Percentiles rank a stretch among this genome's conserved stretches.
phyloP scores from a whole-genome alignment of 2,797 vertebrate species.

The Gymnoscopelus braueri region DNA sequence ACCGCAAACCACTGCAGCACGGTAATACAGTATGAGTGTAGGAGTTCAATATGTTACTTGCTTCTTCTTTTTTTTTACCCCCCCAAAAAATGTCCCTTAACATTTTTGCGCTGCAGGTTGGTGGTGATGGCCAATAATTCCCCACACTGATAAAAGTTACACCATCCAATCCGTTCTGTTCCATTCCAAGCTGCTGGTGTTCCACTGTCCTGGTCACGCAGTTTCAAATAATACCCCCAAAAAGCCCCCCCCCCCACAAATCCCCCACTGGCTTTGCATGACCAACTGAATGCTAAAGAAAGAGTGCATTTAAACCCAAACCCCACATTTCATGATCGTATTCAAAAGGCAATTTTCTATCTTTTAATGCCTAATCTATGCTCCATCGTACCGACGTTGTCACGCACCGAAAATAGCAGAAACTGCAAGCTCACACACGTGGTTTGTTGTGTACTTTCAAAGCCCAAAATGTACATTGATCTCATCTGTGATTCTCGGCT shows the following conservation, averaged over 20 bases:
- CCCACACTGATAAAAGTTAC: conserved; percentile 65
- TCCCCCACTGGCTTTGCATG: conserved; percentile 63
- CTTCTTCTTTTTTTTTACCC: conserved; percentile 27
- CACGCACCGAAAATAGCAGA: no score
- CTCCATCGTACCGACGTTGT: no score
- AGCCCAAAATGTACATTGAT: no score
- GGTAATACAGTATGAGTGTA: conserved; percentile 82
- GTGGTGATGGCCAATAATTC: conserved; percentile 79
- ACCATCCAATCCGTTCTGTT: conserved; percentile 34
- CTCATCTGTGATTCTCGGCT: no score
- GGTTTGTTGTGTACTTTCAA: no score
- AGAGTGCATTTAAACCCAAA: conserved; percentile 63
- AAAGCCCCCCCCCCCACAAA: neutral
- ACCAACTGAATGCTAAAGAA: conserved; percentile 72
- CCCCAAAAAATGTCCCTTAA: conserved; percentile 58
- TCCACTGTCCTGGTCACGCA: conserved; percentile 76
- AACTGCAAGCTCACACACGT: no score
- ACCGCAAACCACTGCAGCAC: conserved; percentile 88
- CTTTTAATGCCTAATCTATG: neutral
- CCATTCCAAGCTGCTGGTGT: conserved; percentile 80
- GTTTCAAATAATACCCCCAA: conserved; percentile 56
- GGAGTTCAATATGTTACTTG: conserved; percentile 40
- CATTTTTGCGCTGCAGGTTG: conserved; percentile 79
- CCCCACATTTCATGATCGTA: neutral
- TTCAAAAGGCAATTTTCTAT: neutral